These are phyloP conservation scores for Anoplopoma fimbria DNA, from an alignment of 2,113 vertebrate species.

Conservation along the genomic window DNA sequence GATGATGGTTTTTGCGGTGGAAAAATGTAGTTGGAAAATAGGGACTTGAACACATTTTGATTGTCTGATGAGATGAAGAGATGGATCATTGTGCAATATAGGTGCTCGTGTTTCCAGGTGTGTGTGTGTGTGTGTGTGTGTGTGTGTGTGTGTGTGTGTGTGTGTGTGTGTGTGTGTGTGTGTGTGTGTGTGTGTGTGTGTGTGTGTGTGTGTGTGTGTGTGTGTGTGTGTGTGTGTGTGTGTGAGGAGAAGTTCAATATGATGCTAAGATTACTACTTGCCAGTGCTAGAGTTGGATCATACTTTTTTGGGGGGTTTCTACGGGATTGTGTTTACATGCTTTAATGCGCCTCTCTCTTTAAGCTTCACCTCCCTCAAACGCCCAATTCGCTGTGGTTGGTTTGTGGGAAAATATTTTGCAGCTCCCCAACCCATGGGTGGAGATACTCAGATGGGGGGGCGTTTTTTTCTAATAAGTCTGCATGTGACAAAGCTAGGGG, in stretches of 20 bases:
- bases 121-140: background rate
- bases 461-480: no score
- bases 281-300: background rate
- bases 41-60: constrained; percentile 24
- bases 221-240: background rate
- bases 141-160: background rate
- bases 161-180: background rate
- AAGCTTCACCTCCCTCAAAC: no score
- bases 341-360: no score
- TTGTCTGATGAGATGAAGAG: constrained; percentile 27
- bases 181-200: background rate
- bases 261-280: background rate
- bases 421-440: no score
- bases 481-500: no score
- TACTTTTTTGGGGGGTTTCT: no score
- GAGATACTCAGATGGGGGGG: no score
- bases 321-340: no score
- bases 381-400: no score
- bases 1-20: constrained; percentile 15
- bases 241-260: background rate
- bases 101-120: background rate
- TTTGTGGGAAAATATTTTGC: no score
- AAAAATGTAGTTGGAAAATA: constrained; percentile 29
- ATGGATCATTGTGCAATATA: constrained; percentile 20
- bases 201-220: background rate